Base-by-base conservation (phyloP, 2,888 invertebrate species). In the Drosophila cyrtoloma region DNA sequence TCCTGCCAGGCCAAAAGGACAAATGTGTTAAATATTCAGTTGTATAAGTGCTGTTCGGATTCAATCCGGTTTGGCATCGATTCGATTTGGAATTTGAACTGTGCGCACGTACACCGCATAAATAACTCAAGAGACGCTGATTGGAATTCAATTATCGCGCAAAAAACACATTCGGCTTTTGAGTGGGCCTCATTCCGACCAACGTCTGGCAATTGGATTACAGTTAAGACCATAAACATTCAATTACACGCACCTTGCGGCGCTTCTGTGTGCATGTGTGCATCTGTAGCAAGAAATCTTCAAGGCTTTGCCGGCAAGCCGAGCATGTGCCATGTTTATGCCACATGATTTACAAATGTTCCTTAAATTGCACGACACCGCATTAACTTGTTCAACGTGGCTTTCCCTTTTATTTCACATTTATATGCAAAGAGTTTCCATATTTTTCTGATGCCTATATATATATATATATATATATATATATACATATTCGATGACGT, bases 1-100 rank as follows among this genome's bases (percentile, higher is more conserved):
- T 74, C 95, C 95, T 93, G 81, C 28, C 59, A 69, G 6, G 14
- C 19, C 9, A 64, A 30, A 42, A 19, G n/a, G 19, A 19, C 32
- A 61, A 60, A 30, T 26, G 7, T 32, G 16, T 56, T 26, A 19
- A 35, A 53, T 28, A 22, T 53, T 12, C 22, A 35, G 28, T 58
- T 44, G 28, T 14, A 22, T 4, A 5, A 33, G 14, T 30, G 16
- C 26, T 22, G 9, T 3, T 39, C 3, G 28, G 19, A 28, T 28
- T 6, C 6, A 30, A 30, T 16, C 30, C 16, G 30, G 3, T 5
- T 30, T 39, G 19, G 30, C 3, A 4, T 28, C 14, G 39, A 7
- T 12, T 57, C 19, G 4, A 6, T 30, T 30, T 64, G 30, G 28
- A 44, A 7, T 35, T 47, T 35, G n/a, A 78, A 71, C 28, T 52